These are phyloP conservation scores for Acromyrmex charruanus DNA, from an alignment of 1,140 invertebrate species.

Conservation along the genomic window DNA sequence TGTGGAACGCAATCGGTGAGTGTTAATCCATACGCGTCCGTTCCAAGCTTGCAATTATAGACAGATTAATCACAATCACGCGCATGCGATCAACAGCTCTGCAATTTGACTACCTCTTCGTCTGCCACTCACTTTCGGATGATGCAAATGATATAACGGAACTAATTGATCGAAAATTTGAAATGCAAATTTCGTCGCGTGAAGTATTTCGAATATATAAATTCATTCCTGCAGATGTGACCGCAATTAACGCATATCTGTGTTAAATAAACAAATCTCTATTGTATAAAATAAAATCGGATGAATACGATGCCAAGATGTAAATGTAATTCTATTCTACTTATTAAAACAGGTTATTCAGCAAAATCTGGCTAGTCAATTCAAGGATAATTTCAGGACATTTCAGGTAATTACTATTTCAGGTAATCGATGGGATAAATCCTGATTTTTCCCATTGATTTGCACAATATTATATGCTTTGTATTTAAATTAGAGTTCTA, in stretches of 20 bases:
- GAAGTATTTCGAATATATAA: constrained; percentile 1
- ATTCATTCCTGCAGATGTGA: not conserved
- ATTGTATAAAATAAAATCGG: too few relatives aligned
- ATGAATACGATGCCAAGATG: not conserved
- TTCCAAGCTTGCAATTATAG: constrained; percentile 48
- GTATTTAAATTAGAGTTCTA: not conserved
- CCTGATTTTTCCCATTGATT: not conserved
- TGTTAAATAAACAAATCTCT: not conserved
- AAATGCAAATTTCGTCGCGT: not conserved
- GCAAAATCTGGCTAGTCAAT: not conserved
- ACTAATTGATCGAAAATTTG: constrained; percentile 32
- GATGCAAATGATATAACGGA: constrained; percentile 35
- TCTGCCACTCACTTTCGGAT: not conserved
- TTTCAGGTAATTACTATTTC: not conserved
- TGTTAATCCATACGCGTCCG: constrained; percentile 56
- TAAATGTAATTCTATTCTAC: not conserved
- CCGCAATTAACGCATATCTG: constrained; percentile 2
- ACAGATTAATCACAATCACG: constrained; percentile 60
- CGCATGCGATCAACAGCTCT: constrained; percentile 40
- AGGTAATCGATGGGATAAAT: not conserved
- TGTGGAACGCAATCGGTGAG: constrained; percentile 29
- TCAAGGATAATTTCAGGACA: not conserved
- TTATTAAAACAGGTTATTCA: too few relatives aligned
- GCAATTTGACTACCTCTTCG: constrained; percentile 46
- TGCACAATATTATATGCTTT: not conserved